Evolutionary conservation across 2,797 vertebrate species (phyloP).

Genomic region (Pitangus sulphuratus): DNA sequence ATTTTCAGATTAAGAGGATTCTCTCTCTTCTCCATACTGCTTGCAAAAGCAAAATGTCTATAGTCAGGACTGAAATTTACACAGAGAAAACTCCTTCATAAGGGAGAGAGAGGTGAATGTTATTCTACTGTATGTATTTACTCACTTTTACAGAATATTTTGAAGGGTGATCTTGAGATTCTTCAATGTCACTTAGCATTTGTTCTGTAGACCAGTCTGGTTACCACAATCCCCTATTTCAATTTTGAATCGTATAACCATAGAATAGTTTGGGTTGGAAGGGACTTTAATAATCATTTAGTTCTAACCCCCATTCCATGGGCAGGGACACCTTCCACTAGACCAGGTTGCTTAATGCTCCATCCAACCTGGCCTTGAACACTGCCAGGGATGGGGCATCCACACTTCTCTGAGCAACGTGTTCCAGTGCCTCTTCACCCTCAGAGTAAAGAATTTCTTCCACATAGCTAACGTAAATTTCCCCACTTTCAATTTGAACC

Average conservation of each 20-base stretch:
- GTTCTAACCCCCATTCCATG: not conserved
- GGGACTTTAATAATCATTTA: not conserved
- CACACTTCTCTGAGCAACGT: not conserved
- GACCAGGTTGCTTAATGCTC: not conserved
- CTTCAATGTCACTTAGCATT: not conserved
- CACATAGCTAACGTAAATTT: not conserved
- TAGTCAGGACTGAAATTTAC: not conserved
- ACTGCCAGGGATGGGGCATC: not conserved
- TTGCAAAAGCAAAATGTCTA: not conserved
- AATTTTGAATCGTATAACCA: not conserved
- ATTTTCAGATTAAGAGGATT: not conserved
- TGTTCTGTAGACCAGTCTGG: not conserved
- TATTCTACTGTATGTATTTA: not conserved
- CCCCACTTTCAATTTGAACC: not conserved
- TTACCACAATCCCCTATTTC: not conserved
- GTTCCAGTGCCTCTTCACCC: not conserved
- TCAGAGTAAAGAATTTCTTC: not conserved
- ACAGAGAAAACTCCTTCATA: not conserved
- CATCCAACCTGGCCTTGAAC: rapidly evolving
- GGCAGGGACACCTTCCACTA: not conserved
- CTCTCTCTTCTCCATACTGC: not conserved
- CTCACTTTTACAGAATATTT: not conserved
- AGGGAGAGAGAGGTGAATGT: not conserved
- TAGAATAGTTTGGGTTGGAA: not conserved
- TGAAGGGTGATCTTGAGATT: not conserved